Percentiles rank a stretch among this genome's conserved stretches.
phyloP scores from a whole-genome alignment of 35 echinoderm and acorn worm species.

The Strongylocentrotus purpuratus region DNA sequence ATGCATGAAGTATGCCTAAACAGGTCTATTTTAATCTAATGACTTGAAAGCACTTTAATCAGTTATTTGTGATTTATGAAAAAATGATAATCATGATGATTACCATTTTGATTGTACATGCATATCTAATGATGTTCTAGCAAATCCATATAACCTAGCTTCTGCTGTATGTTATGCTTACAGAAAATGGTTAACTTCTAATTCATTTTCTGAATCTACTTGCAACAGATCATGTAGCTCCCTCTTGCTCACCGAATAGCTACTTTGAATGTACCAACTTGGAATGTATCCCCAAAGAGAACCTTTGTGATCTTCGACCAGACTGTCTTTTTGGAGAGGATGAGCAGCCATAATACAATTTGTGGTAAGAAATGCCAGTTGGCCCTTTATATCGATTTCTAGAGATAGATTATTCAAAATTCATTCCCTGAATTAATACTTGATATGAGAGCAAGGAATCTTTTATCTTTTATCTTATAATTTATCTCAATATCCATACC shows the following conservation, averaged over 20 bases:
- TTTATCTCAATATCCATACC: not conserved
- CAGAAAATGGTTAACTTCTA: not conserved
- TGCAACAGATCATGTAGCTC: not conserved
- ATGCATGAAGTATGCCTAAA: too few species aligned
- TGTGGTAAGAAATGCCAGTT: slow-evolving; percentile 49
- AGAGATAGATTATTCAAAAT: not conserved
- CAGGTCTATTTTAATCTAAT: too few species aligned
- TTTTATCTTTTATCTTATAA: not conserved
- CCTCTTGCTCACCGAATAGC: not conserved
- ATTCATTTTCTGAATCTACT: not conserved
- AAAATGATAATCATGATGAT: too few species aligned
- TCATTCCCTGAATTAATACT: not conserved
- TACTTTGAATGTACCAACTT: slow-evolving; percentile 50
- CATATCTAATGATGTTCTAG: too few species aligned
- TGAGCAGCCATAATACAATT: slow-evolving; percentile 19
- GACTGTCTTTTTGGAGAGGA: slow-evolving; percentile 66
- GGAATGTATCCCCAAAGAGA: slow-evolving; percentile 40
- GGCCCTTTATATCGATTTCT: not conserved
- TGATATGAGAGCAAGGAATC: not conserved
- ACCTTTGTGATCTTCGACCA: slow-evolving; percentile 44
- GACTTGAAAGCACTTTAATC: too few species aligned
- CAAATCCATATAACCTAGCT: too few species aligned
- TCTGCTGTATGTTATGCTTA: too few species aligned
- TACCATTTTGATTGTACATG: too few species aligned
- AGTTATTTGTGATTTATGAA: too few species aligned